phyloP scores from a whole-genome alignment of 1,140 invertebrate genomes.

The Melanaphis sacchari region DNA sequence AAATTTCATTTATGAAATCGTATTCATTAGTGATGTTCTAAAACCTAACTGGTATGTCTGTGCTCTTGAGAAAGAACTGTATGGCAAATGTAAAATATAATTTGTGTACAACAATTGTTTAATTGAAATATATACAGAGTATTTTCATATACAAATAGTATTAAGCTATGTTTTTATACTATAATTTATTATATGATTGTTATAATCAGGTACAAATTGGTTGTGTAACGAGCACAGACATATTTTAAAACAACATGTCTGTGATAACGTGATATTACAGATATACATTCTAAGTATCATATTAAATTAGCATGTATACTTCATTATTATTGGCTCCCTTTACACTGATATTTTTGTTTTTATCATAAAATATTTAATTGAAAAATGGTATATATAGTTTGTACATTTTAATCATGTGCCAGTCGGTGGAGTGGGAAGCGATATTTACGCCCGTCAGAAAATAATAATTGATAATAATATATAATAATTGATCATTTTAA shows the following conservation, averaged over 20 bases:
- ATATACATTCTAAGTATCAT: not conserved
- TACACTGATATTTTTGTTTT: not conserved
- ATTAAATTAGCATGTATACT: not conserved
- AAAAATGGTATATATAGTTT: not conserved
- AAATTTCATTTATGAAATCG: too few species aligned
- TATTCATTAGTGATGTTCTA: not conserved
- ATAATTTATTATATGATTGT: not conserved
- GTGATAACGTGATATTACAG: not conserved
- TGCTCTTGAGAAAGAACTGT: not conserved
- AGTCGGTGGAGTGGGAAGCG: not conserved
- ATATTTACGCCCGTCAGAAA: not conserved
- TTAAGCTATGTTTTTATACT: too few species aligned
- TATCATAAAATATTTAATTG: not conserved
- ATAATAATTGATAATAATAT: too few species aligned
- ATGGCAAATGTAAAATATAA: not conserved
- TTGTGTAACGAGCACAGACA: not conserved
- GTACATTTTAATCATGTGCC: not conserved
- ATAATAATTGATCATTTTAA: not conserved
- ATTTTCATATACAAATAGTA: too few species aligned
- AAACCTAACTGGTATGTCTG: not conserved
- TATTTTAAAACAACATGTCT: too few species aligned
- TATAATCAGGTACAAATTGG: not conserved
- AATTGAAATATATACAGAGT: not conserved
- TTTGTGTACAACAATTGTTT: not conserved
- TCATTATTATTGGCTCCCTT: not conserved